phyloP scores from a whole-genome alignment of 2,113 vertebrate genomes.

The Oreochromis spilurus region DNA sequence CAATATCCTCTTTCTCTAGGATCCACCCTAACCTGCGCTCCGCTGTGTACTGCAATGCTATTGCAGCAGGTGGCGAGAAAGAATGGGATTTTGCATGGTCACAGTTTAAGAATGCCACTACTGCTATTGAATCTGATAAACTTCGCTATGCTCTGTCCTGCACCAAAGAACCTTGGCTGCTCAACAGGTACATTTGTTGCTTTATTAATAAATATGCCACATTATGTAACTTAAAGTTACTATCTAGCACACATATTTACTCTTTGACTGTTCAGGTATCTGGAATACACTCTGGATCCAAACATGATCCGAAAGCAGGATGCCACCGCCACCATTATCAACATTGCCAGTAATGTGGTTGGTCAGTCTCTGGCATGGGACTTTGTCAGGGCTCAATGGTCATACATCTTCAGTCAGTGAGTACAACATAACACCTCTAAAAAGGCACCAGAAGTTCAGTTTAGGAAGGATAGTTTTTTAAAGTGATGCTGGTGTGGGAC shows the following conservation, averaged over 20 bases:
- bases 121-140: conserved; percentile 84
- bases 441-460: background rate
- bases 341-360: conserved; percentile 79
- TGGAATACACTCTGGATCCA: conserved; percentile 79
- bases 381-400: conserved; percentile 57
- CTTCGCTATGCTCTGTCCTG: conserved; percentile 82
- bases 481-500: background rate
- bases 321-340: conserved; percentile 82
- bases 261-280: conserved; percentile 73
- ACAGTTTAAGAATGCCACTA: conserved; percentile 41
- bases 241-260: background rate
- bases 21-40: conserved; percentile 85
- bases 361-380: conserved; percentile 88
- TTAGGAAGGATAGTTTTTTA: background rate
- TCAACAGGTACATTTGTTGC: conserved; percentile 75
- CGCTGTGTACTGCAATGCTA: conserved; percentile 85
- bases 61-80: conserved; percentile 67
- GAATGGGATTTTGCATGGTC: conserved; percentile 86
- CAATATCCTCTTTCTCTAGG: conserved; percentile 52
- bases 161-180: conserved; percentile 79
- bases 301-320: conserved; percentile 84
- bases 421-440: background rate
- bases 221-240: background rate
- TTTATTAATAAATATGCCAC: background rate
- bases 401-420: background rate